Conservation (phyloP, 2,797 vertebrate genomes). For the Phrynocephalus guinanensis region DNA sequence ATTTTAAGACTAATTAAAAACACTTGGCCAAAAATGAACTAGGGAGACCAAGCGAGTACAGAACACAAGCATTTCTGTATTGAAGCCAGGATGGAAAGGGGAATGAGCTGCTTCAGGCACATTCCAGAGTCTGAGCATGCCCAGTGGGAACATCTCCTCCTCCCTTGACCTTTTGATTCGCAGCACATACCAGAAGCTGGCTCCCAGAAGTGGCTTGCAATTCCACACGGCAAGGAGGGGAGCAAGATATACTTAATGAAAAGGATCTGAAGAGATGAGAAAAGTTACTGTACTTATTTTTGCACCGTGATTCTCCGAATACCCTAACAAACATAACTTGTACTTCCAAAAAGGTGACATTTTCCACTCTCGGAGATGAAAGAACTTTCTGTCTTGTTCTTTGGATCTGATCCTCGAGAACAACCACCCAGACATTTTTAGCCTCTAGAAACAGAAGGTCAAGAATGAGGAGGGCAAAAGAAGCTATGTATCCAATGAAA, state of each 20-base stretch:
- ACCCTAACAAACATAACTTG: no score
- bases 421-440: background rate
- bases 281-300: no score
- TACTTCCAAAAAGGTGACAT: no score
- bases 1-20: slow-evolving; percentile 28
- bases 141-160: background rate
- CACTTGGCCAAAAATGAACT: background rate
- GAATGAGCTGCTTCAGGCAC: background rate
- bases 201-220: background rate
- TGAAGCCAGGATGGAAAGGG: background rate
- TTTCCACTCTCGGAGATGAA: background rate
- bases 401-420: background rate
- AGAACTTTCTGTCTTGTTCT: background rate
- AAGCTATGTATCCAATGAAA: background rate
- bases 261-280: no score
- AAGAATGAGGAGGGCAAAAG: background rate
- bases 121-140: background rate
- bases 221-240: background rate
- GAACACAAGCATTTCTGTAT: background rate
- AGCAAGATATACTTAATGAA: no score
- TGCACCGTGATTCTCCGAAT: no score
- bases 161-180: background rate
- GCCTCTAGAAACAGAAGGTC: background rate
- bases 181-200: background rate
- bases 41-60: background rate